Conservation (phyloP, 2,797 vertebrate genomes). For the Oryzias dopingdopingensis region DNA sequence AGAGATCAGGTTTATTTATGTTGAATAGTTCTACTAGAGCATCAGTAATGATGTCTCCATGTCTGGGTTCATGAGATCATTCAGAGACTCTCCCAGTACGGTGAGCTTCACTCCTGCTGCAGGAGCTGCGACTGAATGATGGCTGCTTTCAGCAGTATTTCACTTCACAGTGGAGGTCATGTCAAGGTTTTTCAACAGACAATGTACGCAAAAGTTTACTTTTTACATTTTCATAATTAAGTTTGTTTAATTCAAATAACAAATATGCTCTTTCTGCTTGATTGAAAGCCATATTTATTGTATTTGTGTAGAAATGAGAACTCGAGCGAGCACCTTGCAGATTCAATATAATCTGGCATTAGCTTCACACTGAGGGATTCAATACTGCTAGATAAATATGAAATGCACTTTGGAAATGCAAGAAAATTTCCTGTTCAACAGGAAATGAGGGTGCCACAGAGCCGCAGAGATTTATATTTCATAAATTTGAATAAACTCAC, state of each 20-base stretch:
- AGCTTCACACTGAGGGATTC: constrained; percentile 19
- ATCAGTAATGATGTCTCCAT: too few species aligned
- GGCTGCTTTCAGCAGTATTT: too few species aligned
- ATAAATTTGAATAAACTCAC: constrained; percentile 50
- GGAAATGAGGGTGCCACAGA: constrained; percentile 71
- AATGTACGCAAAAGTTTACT: too few species aligned
- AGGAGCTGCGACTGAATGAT: too few species aligned
- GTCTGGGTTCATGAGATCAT: too few species aligned
- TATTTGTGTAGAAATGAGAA: constrained; percentile 25
- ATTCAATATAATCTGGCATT: constrained; percentile 45
- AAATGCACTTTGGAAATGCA: constrained; percentile 46
- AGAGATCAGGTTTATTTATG: too few species aligned
- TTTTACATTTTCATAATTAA: too few species aligned
- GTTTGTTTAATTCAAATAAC: constrained; percentile 4
- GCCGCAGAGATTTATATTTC: constrained; percentile 52
- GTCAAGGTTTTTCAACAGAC: too few species aligned
- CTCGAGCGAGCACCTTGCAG: constrained; percentile 9
- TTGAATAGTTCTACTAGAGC: too few species aligned
- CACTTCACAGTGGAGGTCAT: too few species aligned
- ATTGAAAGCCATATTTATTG: constrained; percentile 19
- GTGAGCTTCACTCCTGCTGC: too few species aligned
- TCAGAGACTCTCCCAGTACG: too few species aligned
- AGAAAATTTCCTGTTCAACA: constrained; percentile 64
- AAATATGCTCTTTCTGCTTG: neutral
- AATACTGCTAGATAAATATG: constrained; percentile 55